Base-by-base conservation (phyloP, 2,888 invertebrate species). In the Cataglyphis altisquamis region DNA sequence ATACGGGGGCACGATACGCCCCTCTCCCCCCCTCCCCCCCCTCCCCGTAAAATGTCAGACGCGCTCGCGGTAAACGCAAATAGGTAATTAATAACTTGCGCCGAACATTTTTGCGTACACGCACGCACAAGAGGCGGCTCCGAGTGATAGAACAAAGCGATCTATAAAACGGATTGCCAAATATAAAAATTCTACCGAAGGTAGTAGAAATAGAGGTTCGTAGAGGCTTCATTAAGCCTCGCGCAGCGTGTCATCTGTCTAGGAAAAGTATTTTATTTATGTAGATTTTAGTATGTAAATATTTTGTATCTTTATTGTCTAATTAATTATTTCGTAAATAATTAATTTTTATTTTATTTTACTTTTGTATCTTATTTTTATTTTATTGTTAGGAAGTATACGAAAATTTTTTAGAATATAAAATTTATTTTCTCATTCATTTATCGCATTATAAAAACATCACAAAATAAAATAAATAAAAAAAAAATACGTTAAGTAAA, bases 71-170 rank as follows among this genome's bases (percentile, higher is more conserved):
- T 36, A 77, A 29, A 60, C 45, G 70, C 32, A 21, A 52, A 60
- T 41, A 36, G 45, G 36, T 80, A 80, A 80, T 80, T 80, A 80
- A 80, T 80, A 52, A 52, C 8, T 72, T 25, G 32, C 12, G 15
- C 18, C 41, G 55, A 39, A 41, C 29, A 60, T 60, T 72, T 80
- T 45, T 80, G n/a, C 36, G 48, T 48, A 52, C 48, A 2, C n/a
- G 8, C 48, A 48, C 48, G n/a, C 8, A 52, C n/a, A n/a, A 48
- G 48, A 1, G 18, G 12, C 48, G 18, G 18, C 48, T 18, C 6
- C 48, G 48, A 45, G 67, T 55, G 21, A 52, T n/a, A 67, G 25
- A 66, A 67, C 41, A 68, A 10, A 21, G 48, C 48, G 52, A 36
- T 25, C 18, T 21, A 36, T 25, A 8, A 15, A 29, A 32, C 21